Conservation (phyloP, 1,140 invertebrate genomes). For the Hylaeus anthracinus region DNA sequence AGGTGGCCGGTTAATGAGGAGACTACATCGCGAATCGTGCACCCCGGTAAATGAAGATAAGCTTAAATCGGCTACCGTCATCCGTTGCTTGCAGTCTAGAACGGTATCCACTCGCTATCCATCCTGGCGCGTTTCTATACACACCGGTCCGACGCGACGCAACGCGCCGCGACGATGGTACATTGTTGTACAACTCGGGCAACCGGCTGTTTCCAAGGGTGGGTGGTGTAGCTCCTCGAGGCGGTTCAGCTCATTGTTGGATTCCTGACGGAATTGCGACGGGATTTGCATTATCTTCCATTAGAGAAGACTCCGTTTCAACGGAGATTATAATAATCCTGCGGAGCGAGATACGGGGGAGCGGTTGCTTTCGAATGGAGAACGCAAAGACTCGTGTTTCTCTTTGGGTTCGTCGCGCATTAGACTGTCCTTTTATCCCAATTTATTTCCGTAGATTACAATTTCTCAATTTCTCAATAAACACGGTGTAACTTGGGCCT, state of each 20-base stretch:
- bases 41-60: slow-evolving; percentile 7
- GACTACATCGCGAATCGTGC: not conserved
- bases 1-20: not conserved
- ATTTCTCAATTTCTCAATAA: no score
- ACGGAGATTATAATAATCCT: slow-evolving; percentile 32
- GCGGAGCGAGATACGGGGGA: no score
- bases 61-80: slow-evolving; percentile 43
- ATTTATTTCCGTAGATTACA: no score
- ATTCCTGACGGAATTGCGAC: slow-evolving; percentile 34
- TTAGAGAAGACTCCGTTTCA: slow-evolving; percentile 33
- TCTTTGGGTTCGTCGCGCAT: not conserved
- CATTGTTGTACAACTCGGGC: slow-evolving; percentile 28
- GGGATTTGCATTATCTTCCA: slow-evolving; percentile 47
- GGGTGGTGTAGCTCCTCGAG: slow-evolving; percentile 34
- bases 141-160: not conserved
- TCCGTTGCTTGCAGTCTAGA: slow-evolving; percentile 3
- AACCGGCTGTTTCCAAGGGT: slow-evolving; percentile 11
- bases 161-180: not conserved
- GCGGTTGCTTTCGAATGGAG: not conserved
- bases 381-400: not conserved
- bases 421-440: not conserved
- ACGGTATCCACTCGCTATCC: slow-evolving; percentile 21
- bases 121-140: slow-evolving; percentile 33
- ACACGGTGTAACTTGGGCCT: no score
- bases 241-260: slow-evolving; percentile 50